phyloP scores from a whole-genome alignment of 2,888 invertebrate species.

The Diarsia dahlii region DNA sequence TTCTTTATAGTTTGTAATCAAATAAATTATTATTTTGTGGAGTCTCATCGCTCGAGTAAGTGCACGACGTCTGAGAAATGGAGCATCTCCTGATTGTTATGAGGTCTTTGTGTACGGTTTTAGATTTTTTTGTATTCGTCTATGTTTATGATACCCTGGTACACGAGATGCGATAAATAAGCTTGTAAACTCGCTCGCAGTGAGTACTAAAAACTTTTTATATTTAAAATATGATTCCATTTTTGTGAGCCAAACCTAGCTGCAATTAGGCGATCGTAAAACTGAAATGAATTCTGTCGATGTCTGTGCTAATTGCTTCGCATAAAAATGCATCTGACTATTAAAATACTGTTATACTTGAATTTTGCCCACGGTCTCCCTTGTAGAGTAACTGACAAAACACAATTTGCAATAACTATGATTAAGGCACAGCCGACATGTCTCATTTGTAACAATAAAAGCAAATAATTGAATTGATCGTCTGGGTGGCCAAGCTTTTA shows the following conservation, averaged over 20 bases:
- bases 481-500: not conserved
- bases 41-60: slow-evolving; percentile 27
- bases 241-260: slow-evolving; percentile 11
- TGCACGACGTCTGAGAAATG: slow-evolving; percentile 42
- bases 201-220: slow-evolving; percentile 15
- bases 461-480: slow-evolving; percentile 8
- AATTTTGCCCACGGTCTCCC: not conserved
- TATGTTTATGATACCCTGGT: slow-evolving; percentile 29
- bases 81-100: slow-evolving; percentile 40
- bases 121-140: slow-evolving; percentile 20
- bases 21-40: slow-evolving; percentile 47
- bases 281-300: slow-evolving; percentile 27
- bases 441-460: slow-evolving; percentile 25
- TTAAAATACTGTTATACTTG: slow-evolving; percentile 19
- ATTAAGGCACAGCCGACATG: not conserved
- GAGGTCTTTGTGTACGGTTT: slow-evolving; percentile 18
- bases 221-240: slow-evolving; percentile 8
- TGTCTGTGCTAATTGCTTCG: slow-evolving; percentile 46
- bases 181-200: not conserved
- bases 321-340: slow-evolving; percentile 21
- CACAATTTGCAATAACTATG: slow-evolving; percentile 25
- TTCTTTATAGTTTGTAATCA: slow-evolving; percentile 46
- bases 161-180: slow-evolving; percentile 14
- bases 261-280: slow-evolving; percentile 48
- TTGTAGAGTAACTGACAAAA: slow-evolving; percentile 16